Base-by-base conservation (phyloP, 1,140 invertebrate genomes). In the Agrypnia vestita region DNA sequence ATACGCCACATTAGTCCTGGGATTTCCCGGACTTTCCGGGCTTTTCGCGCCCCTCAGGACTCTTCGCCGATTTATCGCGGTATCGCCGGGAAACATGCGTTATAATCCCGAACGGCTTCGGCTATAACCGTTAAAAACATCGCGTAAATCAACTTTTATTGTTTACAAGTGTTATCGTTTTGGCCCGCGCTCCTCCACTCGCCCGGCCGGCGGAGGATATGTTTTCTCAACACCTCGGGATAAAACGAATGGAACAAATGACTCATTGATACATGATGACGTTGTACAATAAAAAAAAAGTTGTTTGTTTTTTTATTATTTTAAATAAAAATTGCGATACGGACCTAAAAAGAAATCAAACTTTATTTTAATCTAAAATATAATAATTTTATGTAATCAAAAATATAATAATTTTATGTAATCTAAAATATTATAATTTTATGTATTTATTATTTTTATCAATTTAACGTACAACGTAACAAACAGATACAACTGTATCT, bases 111-210 rank as follows among this genome's bases (percentile, higher is more conserved):
- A 55, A 72, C 73, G 75, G 67, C 73, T 73, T 67, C 56, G 64
- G 73, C 81, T 75, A 82, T 82, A 82, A 82, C 81, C 78, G 81
- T 80, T 82, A 82, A 82, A 82, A 82, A 76, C 78, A 61, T 19
- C 19, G 61, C 73, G 56, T 82, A 82, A 82, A 82, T 82, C 81
- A 82, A 79, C 73, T 82, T 82, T 82, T 82, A 82, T 82, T 82
- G 81, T 82, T 82, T 80, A 79, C 81, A 82, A 82, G 81, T 82
- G 81, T 79, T 82, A 82, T 82, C 81, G 53, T 82, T 74, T 71
- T 82, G 15, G 43, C 73, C 43, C 55, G 47, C 53, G 9, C 51
- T 75, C 25, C 55, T 17, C 53, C 21, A 12, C 9, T 25, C 67
- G 21, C 69, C 19, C 64, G 44, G 17, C 15, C 11, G 1, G 47